Evolutionary conservation across 1,140 invertebrate species (phyloP).

Genomic region (Holcopasites calliopsidis): DNA sequence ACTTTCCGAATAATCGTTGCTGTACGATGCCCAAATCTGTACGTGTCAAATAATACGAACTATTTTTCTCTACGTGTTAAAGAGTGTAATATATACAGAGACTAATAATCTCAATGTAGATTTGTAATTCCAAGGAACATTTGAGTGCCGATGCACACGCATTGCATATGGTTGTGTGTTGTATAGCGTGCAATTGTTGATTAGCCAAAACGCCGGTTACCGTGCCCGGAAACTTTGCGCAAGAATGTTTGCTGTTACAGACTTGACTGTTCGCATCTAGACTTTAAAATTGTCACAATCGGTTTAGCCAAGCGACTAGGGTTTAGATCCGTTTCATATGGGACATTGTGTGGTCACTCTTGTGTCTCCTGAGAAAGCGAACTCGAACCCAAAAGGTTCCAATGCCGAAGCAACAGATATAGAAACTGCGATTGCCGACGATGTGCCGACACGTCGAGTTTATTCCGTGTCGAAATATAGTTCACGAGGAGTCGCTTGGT

Average conservation of each 20-base stretch:
- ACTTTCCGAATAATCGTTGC: neutral
- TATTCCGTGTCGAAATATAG: neutral
- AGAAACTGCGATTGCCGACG: too few relatives aligned
- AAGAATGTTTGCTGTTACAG: slow-evolving; percentile 15
- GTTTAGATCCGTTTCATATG: neutral
- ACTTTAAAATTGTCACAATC: neutral
- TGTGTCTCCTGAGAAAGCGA: too few relatives aligned
- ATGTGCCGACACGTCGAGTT: too few relatives aligned
- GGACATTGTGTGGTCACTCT: too few relatives aligned
- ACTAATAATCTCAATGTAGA: slow-evolving; percentile 18
- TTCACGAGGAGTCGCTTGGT: slow-evolving; percentile 30
- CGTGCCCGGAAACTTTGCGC: neutral
- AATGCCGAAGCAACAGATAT: too few relatives aligned
- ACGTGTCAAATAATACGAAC: neutral
- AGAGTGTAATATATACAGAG: neutral
- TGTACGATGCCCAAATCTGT: slow-evolving; percentile 3
- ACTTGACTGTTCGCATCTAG: slow-evolving; percentile 16
- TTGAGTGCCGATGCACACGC: neutral
- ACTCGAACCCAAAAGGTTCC: too few relatives aligned
- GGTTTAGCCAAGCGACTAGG: slow-evolving; percentile 47
- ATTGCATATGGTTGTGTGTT: slow-evolving; percentile 22
- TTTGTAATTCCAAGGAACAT: slow-evolving; percentile 13
- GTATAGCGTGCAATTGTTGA: slow-evolving; percentile 28
- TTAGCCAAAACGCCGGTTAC: slow-evolving; percentile 15
- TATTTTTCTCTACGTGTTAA: slow-evolving; percentile 29